Base-by-base conservation (phyloP, 2,797 vertebrate species). In the Sebastes vulpes region DNA sequence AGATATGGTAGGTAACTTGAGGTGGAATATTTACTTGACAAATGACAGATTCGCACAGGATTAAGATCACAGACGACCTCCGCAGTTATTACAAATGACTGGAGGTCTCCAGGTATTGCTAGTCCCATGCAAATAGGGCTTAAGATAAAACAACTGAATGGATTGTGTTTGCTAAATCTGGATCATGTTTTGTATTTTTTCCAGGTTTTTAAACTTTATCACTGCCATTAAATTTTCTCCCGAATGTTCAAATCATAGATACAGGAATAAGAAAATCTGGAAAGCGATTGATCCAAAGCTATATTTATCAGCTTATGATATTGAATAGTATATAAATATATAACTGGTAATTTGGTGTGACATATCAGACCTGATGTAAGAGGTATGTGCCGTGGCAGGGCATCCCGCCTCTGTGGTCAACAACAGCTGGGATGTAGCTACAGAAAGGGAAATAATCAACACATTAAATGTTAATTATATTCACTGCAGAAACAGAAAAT, bases 381-480 rank as follows among this genome's bases (percentile, higher is more conserved):
- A 99, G 96, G 96, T 97, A 99, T 1, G 97, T 98, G 26, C 99
- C 99, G 26, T 98, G 96, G 93, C 98, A 99, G 0, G 99, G 99
- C 97, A 99, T 98, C 64, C 98, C 98, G 1, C 97, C 96, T 6
- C 98, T 97, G 93, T 99, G 99, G 93, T 99, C 99, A 78, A 99
- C 98, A 6, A 98, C 97, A 0, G 98, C 98, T 9, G 99, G 98
- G 77, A 99, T 98, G 79, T 99, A 99, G 87, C 99, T 99, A 88
- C 11, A 78, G 52, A 85, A 21, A 84, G 56, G 72, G 35, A 74
- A 60, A 72, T 2, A 20, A 72, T 12, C 28, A 57, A 23, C 2
- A 72, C 11, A 54, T 59, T 38, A 25, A 52, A 57, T 32, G 8
- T 14, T 5, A 26, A 54, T 52, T 46, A 9, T 3, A 20, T 52